phyloP scores from a whole-genome alignment of 2,113 vertebrate genomes.

The Cyphomyrus discorhynchus region DNA sequence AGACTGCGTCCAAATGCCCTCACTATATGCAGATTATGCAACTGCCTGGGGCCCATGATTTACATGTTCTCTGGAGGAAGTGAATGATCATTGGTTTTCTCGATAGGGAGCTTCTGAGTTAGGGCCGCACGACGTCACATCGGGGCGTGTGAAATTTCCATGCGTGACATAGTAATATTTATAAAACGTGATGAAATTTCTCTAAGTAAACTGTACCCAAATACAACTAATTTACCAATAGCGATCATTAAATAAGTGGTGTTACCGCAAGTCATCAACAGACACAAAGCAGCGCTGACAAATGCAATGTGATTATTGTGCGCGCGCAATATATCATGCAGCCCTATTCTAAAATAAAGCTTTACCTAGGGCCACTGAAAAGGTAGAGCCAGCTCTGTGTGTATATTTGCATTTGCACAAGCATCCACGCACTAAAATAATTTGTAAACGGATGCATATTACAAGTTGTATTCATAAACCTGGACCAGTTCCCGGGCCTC shows the following conservation, averaged over 20 bases:
- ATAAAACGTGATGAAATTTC: neutral
- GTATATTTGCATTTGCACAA: no score
- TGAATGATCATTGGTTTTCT: neutral
- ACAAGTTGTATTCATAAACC: no score
- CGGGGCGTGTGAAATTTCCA: neutral
- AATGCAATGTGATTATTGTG: neutral
- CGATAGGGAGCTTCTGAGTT: neutral
- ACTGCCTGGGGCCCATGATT: neutral
- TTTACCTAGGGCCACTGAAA: no score
- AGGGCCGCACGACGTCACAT: neutral
- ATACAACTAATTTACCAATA: neutral
- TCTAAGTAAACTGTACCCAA: neutral
- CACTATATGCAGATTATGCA: no score
- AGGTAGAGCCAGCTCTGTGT: no score
- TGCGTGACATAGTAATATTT: neutral
- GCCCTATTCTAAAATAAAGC: neutral
- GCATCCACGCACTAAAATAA: no score
- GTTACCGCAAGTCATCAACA: neutral
- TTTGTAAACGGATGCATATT: no score
- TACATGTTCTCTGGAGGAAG: neutral
- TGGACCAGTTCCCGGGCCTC: no score
- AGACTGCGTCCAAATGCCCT: neutral
- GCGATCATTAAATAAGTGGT: neutral
- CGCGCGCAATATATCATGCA: neutral
- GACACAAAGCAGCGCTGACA: neutral